A percentile compares a stretch with the other conserved stretches of the same genome.
Evolutionary conservation across 2,888 invertebrate species (phyloP).

Genomic region (Monoplex corrugatus): DNA sequence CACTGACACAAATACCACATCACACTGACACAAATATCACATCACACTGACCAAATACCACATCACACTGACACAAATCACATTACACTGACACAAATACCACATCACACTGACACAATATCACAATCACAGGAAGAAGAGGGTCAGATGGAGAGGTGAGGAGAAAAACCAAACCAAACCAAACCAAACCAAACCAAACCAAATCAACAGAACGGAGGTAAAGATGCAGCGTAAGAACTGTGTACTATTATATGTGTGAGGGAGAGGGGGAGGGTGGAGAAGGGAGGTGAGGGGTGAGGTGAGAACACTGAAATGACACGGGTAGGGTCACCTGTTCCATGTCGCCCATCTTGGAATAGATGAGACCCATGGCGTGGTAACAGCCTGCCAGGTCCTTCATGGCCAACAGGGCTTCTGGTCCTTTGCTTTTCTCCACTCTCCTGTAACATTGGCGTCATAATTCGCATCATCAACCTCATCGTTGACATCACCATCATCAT

Average conservation of each 20-base stretch:
- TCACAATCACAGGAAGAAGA: neutral
- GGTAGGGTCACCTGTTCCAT: slow-evolving; percentile 37
- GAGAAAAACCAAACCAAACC: too few species aligned
- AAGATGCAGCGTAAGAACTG: too few species aligned
- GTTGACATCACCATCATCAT: neutral
- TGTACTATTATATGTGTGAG: too few species aligned
- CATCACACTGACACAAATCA: neutral
- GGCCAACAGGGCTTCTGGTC: slow-evolving; percentile 25
- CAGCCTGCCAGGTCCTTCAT: slow-evolving; percentile 48
- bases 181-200: too few species aligned
- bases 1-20: too few species aligned
- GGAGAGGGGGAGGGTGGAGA: neutral
- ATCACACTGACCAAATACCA: neutral
- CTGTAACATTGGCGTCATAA: neutral
- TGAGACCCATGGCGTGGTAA: slow-evolving; percentile 55
- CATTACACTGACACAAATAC: neutral
- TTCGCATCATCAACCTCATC: neutral
- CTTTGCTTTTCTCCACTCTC: neutral
- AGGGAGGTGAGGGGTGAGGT: neutral
- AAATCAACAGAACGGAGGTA: too few species aligned
- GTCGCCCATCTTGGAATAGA: slow-evolving; percentile 51
- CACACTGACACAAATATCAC: too few species aligned
- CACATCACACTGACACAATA: neutral
- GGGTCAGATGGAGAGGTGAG: too few species aligned
- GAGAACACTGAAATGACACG: too few species aligned